Evolutionary conservation across 2,797 vertebrate species (phyloP).

Genomic region (Champsocephalus gunnari): DNA sequence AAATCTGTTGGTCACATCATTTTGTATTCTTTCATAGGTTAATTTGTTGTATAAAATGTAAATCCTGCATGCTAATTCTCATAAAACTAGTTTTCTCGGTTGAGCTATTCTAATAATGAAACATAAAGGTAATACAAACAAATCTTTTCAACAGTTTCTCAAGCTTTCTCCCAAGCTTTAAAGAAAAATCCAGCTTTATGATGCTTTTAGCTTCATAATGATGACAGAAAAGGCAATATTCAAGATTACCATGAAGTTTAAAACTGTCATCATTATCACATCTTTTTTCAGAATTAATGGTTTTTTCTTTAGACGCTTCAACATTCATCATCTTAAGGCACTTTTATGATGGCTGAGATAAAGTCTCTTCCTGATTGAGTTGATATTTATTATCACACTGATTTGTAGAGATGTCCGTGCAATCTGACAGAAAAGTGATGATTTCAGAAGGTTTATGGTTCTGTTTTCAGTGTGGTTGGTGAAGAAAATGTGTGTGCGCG

Average conservation of each 20-base stretch:
- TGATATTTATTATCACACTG: background rate
- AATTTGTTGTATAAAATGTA: background rate
- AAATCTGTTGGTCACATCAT: background rate
- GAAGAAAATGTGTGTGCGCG: background rate
- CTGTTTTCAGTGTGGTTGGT: background rate
- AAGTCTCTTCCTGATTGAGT: background rate
- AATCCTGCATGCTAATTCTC: background rate
- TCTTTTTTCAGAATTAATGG: background rate
- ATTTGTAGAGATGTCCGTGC: background rate
- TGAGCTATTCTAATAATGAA: background rate
- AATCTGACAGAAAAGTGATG: background rate
- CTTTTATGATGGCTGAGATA: background rate
- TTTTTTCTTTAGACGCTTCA: background rate
- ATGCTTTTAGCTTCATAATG: background rate
- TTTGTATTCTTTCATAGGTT: conserved; percentile 1
- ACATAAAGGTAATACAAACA: background rate
- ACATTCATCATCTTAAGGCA: background rate
- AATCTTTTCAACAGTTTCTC: background rate
- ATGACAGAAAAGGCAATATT: background rate
- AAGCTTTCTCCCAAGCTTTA: background rate
- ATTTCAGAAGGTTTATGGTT: background rate
- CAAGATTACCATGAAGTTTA: background rate
- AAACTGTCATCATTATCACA: background rate
- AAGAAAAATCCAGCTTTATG: background rate
- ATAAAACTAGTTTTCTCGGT: background rate